Evolutionary conservation across 2,888 invertebrate genomes (phyloP).

Genomic region (Mesorhabditis sp.): DNA sequence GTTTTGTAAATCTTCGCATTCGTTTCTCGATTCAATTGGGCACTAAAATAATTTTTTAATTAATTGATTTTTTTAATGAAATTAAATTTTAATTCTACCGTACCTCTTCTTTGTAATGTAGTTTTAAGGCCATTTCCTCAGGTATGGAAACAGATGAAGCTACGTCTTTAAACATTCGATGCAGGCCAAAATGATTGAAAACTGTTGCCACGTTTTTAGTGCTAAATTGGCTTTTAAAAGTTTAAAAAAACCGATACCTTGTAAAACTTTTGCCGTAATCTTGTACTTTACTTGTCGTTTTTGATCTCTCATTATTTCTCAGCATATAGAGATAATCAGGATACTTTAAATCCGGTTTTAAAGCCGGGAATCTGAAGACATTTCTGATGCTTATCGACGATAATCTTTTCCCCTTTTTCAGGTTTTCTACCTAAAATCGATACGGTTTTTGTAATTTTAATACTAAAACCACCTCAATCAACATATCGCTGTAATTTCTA

Average conservation of each 20-base stretch:
- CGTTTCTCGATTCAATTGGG: constrained; percentile 43
- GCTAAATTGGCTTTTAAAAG: constrained; percentile 21
- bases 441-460: not conserved
- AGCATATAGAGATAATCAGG: constrained; percentile 34
- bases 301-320: constrained; percentile 63
- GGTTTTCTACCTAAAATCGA: constrained; percentile 7
- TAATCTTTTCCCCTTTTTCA: not conserved
- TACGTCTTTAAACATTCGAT: constrained; percentile 62
- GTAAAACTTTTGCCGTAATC: constrained; percentile 74
- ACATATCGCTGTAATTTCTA: constrained; percentile 73
- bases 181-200: constrained; percentile 74
- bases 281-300: constrained; percentile 67
- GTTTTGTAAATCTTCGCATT: constrained; percentile 36
- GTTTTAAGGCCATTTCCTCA: constrained; percentile 78
- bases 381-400: constrained; percentile 69
- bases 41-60: constrained; percentile 63
- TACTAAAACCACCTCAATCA: constrained; percentile 67
- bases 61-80: too few relatives aligned
- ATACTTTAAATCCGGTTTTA: constrained; percentile 10
- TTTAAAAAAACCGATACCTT: constrained; percentile 34
- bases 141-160: constrained; percentile 65
- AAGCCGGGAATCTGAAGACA: constrained; percentile 74
- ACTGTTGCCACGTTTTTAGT: constrained; percentile 68
- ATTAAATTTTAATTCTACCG: constrained; percentile 21
- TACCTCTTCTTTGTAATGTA: constrained; percentile 73